These are phyloP conservation scores for Tuta absoluta DNA, from an alignment of 2,888 invertebrate genomes.

Conservation along the genomic window DNA sequence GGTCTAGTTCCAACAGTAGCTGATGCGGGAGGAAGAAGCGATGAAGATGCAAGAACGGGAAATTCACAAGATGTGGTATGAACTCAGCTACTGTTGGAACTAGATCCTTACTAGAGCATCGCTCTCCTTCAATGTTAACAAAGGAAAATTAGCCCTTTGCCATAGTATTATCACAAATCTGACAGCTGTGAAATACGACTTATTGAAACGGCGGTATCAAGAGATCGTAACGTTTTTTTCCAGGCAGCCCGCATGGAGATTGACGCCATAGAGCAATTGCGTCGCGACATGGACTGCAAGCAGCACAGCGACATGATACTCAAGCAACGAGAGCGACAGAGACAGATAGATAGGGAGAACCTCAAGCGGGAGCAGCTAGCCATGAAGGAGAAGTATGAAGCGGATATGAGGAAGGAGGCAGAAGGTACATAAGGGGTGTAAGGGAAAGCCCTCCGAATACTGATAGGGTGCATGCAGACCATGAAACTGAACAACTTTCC, in stretches of 20 bases:
- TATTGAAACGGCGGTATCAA: too few relatives aligned
- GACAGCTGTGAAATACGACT: too few relatives aligned
- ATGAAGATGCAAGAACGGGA: neutral
- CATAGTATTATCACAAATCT: too few relatives aligned
- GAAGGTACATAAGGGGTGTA: too few relatives aligned
- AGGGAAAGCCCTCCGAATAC: too few relatives aligned
- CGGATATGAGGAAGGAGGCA: conserved; percentile 53
- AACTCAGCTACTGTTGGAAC: too few relatives aligned
- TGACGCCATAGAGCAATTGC: conserved; percentile 67
- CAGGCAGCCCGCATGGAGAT: conserved; percentile 79
- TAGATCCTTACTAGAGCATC: conserved; percentile 57
- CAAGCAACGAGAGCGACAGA: conserved; percentile 44
- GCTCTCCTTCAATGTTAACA: conserved; percentile 81
- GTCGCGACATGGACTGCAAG: conserved; percentile 61
- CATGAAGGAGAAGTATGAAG: conserved; percentile 57
- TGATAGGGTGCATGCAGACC: too few relatives aligned
- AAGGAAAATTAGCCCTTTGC: too few relatives aligned
- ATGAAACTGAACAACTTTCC: too few relatives aligned
- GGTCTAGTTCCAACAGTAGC: neutral
- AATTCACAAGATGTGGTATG: too few relatives aligned
- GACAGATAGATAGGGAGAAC: conserved; percentile 57
- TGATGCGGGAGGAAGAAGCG: neutral
- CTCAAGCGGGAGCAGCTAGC: conserved; percentile 55
- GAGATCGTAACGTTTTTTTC: neutral
- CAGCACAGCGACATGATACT: conserved; percentile 52